phyloP scores from a whole-genome alignment of 2,888 invertebrate species.

The Sabatieria punctata region DNA sequence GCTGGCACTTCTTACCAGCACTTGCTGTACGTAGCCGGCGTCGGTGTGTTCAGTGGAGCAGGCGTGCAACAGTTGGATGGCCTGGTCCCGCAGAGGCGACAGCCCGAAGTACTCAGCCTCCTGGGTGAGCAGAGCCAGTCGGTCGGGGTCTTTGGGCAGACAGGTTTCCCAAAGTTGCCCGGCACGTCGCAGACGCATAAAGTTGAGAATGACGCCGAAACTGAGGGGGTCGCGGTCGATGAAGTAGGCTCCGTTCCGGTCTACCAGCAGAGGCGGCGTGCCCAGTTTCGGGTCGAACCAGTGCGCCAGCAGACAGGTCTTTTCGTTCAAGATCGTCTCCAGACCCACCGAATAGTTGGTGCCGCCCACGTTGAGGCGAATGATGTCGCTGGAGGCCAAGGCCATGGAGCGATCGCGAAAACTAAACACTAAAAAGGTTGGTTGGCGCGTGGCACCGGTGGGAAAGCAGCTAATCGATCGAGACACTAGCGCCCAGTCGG shows the following conservation, averaged over 20 bases:
- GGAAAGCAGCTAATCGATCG: no score
- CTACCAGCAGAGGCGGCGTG: slow-evolving; percentile 16
- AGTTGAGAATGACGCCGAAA: slow-evolving; percentile 25
- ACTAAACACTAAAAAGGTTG: no score
- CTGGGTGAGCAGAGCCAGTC: slow-evolving; percentile 20
- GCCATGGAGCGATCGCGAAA: no score
- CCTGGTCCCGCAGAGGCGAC: slow-evolving; percentile 22
- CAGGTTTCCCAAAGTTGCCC: slow-evolving; percentile 27
- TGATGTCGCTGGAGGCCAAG: slow-evolving; percentile 12
- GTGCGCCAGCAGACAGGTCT: neutral
- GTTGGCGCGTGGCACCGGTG: no score
- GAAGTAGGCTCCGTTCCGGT: slow-evolving; percentile 22
- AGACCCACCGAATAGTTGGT: slow-evolving; percentile 13
- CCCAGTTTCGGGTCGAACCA: slow-evolving; percentile 23
- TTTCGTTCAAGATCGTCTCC: slow-evolving; percentile 14
- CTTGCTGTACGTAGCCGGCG: slow-evolving; percentile 14
- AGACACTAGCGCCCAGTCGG: no score
- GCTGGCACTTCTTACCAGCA: slow-evolving; percentile 20
- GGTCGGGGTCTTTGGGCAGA: slow-evolving; percentile 26
- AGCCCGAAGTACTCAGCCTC: slow-evolving; percentile 24
- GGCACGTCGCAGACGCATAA: slow-evolving; percentile 20
- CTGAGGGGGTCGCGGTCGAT: slow-evolving; percentile 26
- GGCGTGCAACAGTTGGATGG: slow-evolving; percentile 21
- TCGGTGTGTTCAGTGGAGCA: slow-evolving; percentile 20
- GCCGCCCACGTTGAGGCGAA: slow-evolving; percentile 26